Conservation (phyloP, 2,113 vertebrate species). For the Gambusia holbrooki region DNA sequence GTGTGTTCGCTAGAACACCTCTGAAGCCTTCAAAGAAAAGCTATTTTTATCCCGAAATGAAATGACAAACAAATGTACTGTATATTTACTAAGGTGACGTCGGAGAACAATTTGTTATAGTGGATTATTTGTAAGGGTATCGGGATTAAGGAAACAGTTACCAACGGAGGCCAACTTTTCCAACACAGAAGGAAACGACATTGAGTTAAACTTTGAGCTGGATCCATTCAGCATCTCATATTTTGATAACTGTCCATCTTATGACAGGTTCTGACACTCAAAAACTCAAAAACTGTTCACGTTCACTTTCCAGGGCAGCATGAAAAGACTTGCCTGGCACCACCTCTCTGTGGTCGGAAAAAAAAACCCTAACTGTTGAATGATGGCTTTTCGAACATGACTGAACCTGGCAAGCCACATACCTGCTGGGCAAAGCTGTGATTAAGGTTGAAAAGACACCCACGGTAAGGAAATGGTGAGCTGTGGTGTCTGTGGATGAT, state of each 20-base stretch:
- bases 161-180: too few relatives aligned
- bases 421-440: constrained; percentile 67
- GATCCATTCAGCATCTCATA: constrained; percentile 8
- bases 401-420: constrained; percentile 70
- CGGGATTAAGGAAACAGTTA: neutral
- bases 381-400: constrained; percentile 60
- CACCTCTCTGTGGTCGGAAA: constrained; percentile 24
- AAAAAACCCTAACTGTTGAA: constrained; percentile 49
- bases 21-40: too few relatives aligned
- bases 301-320: constrained; percentile 35
- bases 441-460: constrained; percentile 61
- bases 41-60: too few relatives aligned
- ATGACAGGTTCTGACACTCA: constrained; percentile 39
- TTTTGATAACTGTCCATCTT: constrained; percentile 41
- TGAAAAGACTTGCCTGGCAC: constrained; percentile 62
- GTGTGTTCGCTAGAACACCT: too few relatives aligned
- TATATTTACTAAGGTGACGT: too few relatives aligned
- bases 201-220: neutral
- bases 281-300: constrained; percentile 29
- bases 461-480: constrained; percentile 29
- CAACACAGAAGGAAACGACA: too few relatives aligned
- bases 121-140: neutral
- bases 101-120: too few relatives aligned
- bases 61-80: too few relatives aligned
- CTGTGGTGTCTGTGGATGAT: constrained; percentile 17